Percentiles rank a stretch among this genome's conserved stretches.
These are phyloP conservation scores for Steinernema khuongi DNA, from an alignment of 1,140 invertebrate species.

Conservation along the genomic window DNA sequence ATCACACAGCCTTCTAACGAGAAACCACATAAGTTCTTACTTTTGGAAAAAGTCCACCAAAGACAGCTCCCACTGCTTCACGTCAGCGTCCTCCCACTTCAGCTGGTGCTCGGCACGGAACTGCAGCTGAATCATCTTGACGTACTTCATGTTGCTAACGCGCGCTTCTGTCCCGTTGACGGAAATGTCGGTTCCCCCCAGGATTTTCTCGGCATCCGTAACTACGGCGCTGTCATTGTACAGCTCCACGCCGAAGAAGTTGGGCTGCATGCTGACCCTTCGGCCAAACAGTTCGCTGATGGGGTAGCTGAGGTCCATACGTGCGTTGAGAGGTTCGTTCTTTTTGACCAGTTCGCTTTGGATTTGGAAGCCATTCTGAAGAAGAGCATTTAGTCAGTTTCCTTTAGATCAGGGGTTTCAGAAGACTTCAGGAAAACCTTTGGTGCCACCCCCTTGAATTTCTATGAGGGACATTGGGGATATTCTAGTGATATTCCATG, in stretches of 20 bases:
- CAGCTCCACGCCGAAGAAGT: conserved; percentile 53
- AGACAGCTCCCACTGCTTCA: conserved; percentile 54
- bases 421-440: too few species aligned
- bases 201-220: background rate
- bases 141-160: conserved; percentile 51
- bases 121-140: conserved; percentile 55
- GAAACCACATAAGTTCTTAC: conserved; percentile 27
- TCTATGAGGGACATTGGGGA: too few species aligned
- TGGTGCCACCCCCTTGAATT: too few species aligned
- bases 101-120: conserved; percentile 52
- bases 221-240: conserved; percentile 21
- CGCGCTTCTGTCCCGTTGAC: background rate
- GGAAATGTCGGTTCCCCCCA: background rate
- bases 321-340: conserved; percentile 34
- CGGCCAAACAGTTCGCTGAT: conserved; percentile 46
- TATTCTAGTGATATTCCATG: conserved; percentile 22
- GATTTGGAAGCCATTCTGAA: conserved; percentile 46
- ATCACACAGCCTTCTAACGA: background rate
- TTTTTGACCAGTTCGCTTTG: conserved; percentile 38
- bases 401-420: too few species aligned
- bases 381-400: background rate
- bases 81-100: conserved; percentile 44
- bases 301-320: conserved; percentile 51
- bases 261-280: conserved; percentile 48
- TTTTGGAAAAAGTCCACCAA: conserved; percentile 48